A percentile compares a stretch with the other conserved stretches of the same genome.
These are phyloP conservation scores for Apamea sordens DNA, from an alignment of 2,888 invertebrate species.

Conservation along the genomic window DNA sequence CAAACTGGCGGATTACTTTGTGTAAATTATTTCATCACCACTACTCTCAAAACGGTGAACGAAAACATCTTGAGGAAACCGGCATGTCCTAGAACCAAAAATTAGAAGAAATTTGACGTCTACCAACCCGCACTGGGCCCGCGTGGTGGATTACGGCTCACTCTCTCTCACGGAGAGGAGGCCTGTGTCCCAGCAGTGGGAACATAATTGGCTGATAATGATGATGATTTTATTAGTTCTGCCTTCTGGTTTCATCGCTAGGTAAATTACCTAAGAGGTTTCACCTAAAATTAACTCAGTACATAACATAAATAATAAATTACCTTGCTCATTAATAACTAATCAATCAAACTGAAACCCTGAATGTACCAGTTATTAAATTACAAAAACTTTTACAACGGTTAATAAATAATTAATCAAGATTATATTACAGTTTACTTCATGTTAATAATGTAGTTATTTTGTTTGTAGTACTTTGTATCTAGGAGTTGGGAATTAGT, in stretches of 20 bases:
- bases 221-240: no score
- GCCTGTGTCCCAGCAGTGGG: no score
- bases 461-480: not conserved
- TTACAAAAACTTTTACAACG: slow-evolving; percentile 9
- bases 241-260: not conserved
- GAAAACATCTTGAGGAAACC: no score
- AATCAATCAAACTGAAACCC: slow-evolving; percentile 30
- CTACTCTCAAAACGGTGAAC: no score
- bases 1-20: no score
- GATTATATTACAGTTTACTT: not conserved
- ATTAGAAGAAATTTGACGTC: no score
- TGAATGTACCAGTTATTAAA: slow-evolving; percentile 1
- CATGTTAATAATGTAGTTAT: not conserved
- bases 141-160: no score
- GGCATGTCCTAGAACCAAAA: no score
- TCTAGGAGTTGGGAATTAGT: not conserved
- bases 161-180: no score
- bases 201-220: no score
- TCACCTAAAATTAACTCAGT: not conserved
- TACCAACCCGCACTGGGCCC: no score
- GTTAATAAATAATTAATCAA: slow-evolving; percentile 24
- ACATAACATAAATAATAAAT: slow-evolving; percentile 8
- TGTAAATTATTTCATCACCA: no score
- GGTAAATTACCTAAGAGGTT: not conserved
- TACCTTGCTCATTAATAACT: slow-evolving; percentile 12